A percentile compares a stretch with the other conserved stretches of the same genome.
Evolutionary conservation across 2,113 vertebrate species (phyloP).

Genomic region (Rhabdornis inornatus): DNA sequence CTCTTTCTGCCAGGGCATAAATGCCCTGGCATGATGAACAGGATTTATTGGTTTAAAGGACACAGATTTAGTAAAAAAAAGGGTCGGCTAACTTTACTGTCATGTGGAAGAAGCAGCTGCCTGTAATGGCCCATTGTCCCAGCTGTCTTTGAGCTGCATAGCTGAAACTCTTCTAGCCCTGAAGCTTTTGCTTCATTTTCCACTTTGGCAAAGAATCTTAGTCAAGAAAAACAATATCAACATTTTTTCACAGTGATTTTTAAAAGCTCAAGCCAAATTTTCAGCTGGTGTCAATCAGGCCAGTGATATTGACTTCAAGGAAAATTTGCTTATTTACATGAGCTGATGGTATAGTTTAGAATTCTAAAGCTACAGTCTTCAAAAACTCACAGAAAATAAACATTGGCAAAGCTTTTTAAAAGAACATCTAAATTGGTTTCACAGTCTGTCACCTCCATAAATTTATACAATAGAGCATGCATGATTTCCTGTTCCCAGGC

Average conservation of each 20-base stretch:
- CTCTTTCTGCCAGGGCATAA: not conserved
- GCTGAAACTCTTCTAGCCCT: not conserved
- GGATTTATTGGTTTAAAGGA: not conserved
- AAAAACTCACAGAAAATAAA: not conserved
- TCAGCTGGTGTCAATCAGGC: not conserved
- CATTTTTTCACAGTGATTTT: not conserved
- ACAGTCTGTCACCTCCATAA: not conserved
- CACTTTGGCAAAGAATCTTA: not conserved
- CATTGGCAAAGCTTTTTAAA: not conserved
- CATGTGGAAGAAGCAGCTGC: not conserved
- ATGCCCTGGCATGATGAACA: not conserved
- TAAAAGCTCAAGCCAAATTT: not conserved
- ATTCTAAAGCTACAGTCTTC: not conserved
- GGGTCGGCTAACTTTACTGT: not conserved
- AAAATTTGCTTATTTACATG: not conserved
- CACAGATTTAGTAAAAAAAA: not conserved
- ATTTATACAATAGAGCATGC: not conserved
- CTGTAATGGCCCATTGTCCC: not conserved
- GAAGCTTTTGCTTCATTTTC: conserved; percentile 1
- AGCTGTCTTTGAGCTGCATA: not conserved
- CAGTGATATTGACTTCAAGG: not conserved
- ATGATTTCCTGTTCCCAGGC: not conserved
- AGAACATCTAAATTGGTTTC: not conserved
- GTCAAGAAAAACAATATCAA: not conserved
- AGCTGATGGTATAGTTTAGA: not conserved